Base-by-base conservation (phyloP, 2,797 vertebrate genomes). In the Lindbergichthys nudifrons region DNA sequence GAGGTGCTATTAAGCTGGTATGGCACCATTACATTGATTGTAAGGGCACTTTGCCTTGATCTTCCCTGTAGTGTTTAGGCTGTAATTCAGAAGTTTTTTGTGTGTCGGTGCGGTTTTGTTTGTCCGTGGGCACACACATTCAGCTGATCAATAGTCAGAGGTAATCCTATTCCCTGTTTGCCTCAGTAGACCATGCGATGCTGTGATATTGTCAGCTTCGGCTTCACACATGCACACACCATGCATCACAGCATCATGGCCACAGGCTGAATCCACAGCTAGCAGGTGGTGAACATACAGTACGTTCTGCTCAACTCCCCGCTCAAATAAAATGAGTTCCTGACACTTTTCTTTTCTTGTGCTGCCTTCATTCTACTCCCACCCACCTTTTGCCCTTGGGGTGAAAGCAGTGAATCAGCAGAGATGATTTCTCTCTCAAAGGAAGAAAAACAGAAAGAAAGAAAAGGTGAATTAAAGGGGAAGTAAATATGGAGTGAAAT, bases 201-300 rank as follows among this genome's bases (percentile, higher is more conserved):
- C 81, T 87, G 59, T 65, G 77, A 82, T 81, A 70, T 58, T 84
- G 64, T 82, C 80, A 76, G 78, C 59, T 62, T 80, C 73, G 68
- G 63, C 76, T 73, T 80, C 68, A 75, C 79, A 77, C 72, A 15
- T 70, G 52, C 69, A 43, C 65, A 43, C 66, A 42, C 52, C 58
- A 15, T 54, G 58, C 72, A 48, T 41, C 15, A 6, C 39, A 46
- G 67, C 43, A 47, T 72, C 59, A 32, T 69, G 66, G 63, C 70
- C 70, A 45, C 12, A 41, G 73, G 75, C 78, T 83, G 68, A 50
- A 78, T 84, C 68, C 60, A 50, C 60, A 75, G 56, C 76, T 39
- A 59, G 70, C 79, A 77, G 77, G 77, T 70, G 73, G 79, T 7
- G 73, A 83, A 73, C 67, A 65, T 82, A 65, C 56, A 66, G 51